Evolutionary conservation across 2,113 vertebrate genomes (phyloP).

Genomic region (Periophthalmus modestus): DNA sequence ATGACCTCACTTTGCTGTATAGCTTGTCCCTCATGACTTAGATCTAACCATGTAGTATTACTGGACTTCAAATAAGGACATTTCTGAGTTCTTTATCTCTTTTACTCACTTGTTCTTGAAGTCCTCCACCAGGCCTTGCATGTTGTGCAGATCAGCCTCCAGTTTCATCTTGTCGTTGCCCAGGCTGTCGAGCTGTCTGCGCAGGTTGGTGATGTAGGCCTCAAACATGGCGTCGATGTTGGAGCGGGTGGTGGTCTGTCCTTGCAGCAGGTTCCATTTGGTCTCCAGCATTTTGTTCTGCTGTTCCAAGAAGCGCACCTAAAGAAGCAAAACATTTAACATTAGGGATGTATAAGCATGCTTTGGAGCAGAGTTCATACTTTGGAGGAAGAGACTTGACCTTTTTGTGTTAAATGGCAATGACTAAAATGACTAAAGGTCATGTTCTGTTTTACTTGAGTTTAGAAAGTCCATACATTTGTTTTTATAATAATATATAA

Average conservation of each 20-base stretch:
- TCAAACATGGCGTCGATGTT: slow-evolving; percentile 89
- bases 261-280: slow-evolving; percentile 92
- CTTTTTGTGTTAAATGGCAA: no score
- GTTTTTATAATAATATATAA: no score
- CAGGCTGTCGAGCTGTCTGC: slow-evolving; percentile 85
- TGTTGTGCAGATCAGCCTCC: slow-evolving; percentile 89
- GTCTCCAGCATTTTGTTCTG: slow-evolving; percentile 98
- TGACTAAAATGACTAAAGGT: no score
- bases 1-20: slow-evolving; percentile 17
- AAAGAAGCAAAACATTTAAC: background rate
- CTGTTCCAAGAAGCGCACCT: slow-evolving; percentile 97
- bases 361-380: no score
- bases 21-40: background rate
- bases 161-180: slow-evolving; percentile 87
- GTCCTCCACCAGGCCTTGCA: slow-evolving; percentile 93
- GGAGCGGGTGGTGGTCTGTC: slow-evolving; percentile 80
- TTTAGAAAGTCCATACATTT: no score
- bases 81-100: background rate
- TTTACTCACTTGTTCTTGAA: slow-evolving; percentile 92
- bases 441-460: no score
- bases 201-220: slow-evolving; percentile 84
- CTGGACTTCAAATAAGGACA: background rate
- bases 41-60: background rate
- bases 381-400: no score
- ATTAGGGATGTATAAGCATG: no score